phyloP scores from a whole-genome alignment of 2,113 vertebrate species.

The Echinops telfairi region DNA sequence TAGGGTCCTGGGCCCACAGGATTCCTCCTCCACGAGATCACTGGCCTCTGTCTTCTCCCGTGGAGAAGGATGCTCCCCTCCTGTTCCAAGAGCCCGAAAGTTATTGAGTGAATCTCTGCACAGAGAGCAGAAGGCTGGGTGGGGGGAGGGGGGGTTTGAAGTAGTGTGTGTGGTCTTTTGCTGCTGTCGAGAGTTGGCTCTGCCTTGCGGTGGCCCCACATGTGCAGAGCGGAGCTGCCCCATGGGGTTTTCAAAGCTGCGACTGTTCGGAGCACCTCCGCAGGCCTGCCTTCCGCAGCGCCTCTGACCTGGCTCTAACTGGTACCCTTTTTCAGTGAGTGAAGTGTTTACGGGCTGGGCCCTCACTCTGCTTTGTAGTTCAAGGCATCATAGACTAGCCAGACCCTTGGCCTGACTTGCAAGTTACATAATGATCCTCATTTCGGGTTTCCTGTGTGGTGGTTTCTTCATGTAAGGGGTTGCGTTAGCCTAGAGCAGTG shows the following conservation, averaged over 20 bases:
- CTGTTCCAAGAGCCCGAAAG: not conserved
- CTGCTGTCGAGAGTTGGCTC: not conserved
- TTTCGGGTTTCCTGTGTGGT: not conserved
- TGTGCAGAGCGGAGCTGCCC: not conserved
- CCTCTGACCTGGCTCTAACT: not conserved
- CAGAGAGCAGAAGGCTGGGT: not conserved
- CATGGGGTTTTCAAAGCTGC: not conserved
- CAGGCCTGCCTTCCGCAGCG: not conserved
- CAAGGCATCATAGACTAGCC: not conserved
- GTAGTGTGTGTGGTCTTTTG: not conserved
- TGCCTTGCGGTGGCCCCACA: not conserved
- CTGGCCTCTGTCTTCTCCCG: not conserved
- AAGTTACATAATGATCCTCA: not conserved
- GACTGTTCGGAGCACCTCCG: not conserved
- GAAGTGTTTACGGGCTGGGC: not conserved
- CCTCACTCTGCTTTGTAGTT: not conserved
- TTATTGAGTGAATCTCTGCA: not conserved
- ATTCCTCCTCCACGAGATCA: not conserved
- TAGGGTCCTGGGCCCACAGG: not conserved
- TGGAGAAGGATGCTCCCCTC: constrained; percentile 2
- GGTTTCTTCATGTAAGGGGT: not conserved
- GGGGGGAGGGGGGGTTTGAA: not conserved
- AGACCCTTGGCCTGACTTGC: not conserved
- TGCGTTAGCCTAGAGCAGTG: too few relatives aligned
- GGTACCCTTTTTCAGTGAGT: not conserved